Evolutionary conservation across 2,113 vertebrate genomes (phyloP).

Genomic region (Apus apus): DNA sequence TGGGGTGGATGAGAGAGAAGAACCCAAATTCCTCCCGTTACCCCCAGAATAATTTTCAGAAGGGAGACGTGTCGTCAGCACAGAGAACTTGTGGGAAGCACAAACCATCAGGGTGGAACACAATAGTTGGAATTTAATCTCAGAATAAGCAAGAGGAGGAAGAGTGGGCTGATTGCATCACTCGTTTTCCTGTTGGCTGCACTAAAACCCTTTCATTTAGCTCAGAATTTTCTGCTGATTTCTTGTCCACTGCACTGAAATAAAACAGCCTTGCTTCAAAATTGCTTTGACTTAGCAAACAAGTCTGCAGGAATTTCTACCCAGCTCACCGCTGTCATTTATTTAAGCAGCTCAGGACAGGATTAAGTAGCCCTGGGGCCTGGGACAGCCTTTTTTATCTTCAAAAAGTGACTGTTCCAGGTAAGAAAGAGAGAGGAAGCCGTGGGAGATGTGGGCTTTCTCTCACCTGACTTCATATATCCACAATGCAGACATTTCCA

Average conservation of each 20-base stretch:
- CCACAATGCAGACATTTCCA: slow-evolving; percentile 4
- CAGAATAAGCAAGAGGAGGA: background rate
- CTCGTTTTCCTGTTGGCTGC: slow-evolving; percentile 12
- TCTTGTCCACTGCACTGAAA: background rate
- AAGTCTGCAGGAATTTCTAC: background rate
- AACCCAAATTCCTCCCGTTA: slow-evolving; percentile 1
- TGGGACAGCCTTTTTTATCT: slow-evolving; percentile 15
- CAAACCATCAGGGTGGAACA: background rate
- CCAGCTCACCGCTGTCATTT: background rate
- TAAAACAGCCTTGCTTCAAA: background rate
- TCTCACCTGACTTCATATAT: slow-evolving; percentile 45
- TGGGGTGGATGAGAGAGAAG: background rate
- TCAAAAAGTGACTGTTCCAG: slow-evolving; percentile 14
- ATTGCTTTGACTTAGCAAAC: slow-evolving; percentile 21
- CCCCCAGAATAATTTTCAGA: background rate
- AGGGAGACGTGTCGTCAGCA: background rate
- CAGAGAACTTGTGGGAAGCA: background rate
- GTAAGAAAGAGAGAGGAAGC: background rate
- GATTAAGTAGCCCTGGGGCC: background rate
- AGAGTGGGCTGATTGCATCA: background rate
- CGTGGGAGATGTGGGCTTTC: slow-evolving; percentile 20
- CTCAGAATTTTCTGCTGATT: slow-evolving; percentile 7
- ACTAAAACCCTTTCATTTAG: slow-evolving; percentile 1
- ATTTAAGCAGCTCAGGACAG: slow-evolving; percentile 8
- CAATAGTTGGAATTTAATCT: slow-evolving; percentile 8